phyloP scores from a whole-genome alignment of 2,888 invertebrate genomes.

The Chorisops tibialis region DNA sequence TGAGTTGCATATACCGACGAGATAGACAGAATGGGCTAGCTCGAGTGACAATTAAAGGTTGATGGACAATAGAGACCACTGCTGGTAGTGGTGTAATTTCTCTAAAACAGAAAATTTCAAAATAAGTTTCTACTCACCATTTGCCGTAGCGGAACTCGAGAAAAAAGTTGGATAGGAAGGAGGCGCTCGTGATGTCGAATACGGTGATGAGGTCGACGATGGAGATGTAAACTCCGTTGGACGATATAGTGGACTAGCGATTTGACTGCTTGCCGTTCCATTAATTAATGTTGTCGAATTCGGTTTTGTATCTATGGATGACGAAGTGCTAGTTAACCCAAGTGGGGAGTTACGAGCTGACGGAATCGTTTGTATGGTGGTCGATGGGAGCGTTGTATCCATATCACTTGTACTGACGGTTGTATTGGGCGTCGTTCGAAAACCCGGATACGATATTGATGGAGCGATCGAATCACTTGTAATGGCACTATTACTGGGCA shows the following conservation, averaged over 20 bases:
- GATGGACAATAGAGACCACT: too few species aligned
- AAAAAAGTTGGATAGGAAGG: conserved; percentile 48
- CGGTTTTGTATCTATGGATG: conserved; percentile 17
- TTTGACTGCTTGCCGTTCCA: conserved; percentile 38
- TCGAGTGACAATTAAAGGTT: too few species aligned
- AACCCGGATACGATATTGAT: conserved; percentile 31
- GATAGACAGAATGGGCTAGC: too few species aligned
- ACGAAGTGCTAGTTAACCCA: conserved; percentile 43
- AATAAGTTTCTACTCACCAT: conserved; percentile 20
- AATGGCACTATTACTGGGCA: conserved; percentile 46
- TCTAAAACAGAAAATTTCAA: too few species aligned
- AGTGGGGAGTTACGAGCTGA: conserved; percentile 48
- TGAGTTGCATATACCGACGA: too few species aligned
- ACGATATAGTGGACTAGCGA: conserved; percentile 47
- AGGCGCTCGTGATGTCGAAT: conserved; percentile 38
- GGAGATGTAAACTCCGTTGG: conserved; percentile 50
- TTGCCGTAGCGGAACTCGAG: conserved; percentile 36
- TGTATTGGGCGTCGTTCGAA: conserved; percentile 31
- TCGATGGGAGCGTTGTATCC: conserved; percentile 8
- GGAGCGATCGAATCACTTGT: conserved; percentile 38
- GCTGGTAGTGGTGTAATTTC: too few species aligned
- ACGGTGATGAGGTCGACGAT: conserved; percentile 47
- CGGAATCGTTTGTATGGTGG: neutral
- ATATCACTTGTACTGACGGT: conserved; percentile 18
- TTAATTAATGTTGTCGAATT: conserved; percentile 14